Evolutionary conservation across 2,113 vertebrate genomes (phyloP), one percentile per base, ranked within the genome.

Genomic region (Ceuthmochares aereus): DNA sequence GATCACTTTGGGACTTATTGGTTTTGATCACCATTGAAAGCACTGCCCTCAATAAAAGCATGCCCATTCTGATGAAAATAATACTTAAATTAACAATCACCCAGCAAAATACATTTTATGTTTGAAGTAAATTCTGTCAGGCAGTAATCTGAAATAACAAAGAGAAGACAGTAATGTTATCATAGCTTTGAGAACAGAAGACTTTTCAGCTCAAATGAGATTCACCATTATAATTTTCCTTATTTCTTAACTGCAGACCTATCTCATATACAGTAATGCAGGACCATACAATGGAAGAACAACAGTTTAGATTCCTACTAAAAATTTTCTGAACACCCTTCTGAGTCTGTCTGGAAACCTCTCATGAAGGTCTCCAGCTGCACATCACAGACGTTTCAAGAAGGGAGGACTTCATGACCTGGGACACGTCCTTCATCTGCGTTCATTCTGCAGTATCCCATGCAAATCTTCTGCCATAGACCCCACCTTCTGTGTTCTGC

Each of bases 351-450:
- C 60, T 66, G 27, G 84, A 51, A 26, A 40, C 4, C 30, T 58
- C 49, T 37, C 32, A 15, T 25, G 16, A 72, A 29, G 69, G 20
- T 47, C 26, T 84, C n/a, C 70, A 30, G 55, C 18, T 63, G 9
- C 52, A 58, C 9, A 17, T 22, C 34, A 34, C 18, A 8, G 37
- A 11, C 11, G 11, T 55, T 21, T 74, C 58, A 30, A 27, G 49
- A 22, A 88, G 5, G 7, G 34, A 70, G 4, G 52, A 34, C 26
- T 15, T 32, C 62, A 23, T 43, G 36, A 23, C 3, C 4, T 42
- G 32, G 14, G 10, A 4, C 15, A 4, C 34, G 29, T 42, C 0
- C 0, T 59, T 62, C 15, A 42, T 12, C 30, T 25, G 14, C 15
- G 8, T 72, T 56, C 26, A 32, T 25, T 19, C 47, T 82, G 6